These are phyloP conservation scores for Cylindroiulus punctatus DNA, from an alignment of 2,888 invertebrate species.

Conservation along the genomic window DNA sequence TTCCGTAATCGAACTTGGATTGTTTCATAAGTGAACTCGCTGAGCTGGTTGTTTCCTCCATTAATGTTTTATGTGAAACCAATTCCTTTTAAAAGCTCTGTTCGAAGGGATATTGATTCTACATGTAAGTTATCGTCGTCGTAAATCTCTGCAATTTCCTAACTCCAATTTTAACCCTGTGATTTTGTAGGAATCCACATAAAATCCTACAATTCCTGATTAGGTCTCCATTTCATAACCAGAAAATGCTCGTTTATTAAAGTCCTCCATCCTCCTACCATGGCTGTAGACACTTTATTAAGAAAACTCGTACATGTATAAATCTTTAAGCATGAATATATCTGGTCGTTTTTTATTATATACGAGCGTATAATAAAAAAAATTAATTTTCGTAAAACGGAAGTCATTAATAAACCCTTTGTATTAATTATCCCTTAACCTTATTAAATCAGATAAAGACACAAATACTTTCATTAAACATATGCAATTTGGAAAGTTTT, in stretches of 20 bases:
- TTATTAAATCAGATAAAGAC: no score
- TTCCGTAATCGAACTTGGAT: conserved; percentile 14
- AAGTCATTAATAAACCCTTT: no score
- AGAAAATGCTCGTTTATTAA: background rate
- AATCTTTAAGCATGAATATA: no score
- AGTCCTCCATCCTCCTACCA: background rate
- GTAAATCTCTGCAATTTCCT: background rate
- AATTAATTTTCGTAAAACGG: no score
- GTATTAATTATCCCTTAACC: no score
- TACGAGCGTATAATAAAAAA: no score
- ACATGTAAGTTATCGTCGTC: background rate
- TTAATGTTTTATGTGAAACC: conserved; percentile 32
- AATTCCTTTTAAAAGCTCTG: conserved; percentile 20
- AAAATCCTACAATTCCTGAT: background rate
- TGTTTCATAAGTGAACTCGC: background rate
- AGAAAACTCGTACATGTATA: no score
- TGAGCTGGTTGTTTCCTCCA: conserved; percentile 4
- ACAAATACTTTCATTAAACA: no score
- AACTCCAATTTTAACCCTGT: background rate
- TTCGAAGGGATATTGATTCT: background rate
- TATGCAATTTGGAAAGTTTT: no score
- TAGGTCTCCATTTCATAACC: background rate
- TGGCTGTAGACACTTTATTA: no score
- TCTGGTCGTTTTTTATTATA: no score
- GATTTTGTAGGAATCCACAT: background rate